Base-by-base conservation (phyloP, 2,113 vertebrate genomes). In the Hippocampus guttulatus region DNA sequence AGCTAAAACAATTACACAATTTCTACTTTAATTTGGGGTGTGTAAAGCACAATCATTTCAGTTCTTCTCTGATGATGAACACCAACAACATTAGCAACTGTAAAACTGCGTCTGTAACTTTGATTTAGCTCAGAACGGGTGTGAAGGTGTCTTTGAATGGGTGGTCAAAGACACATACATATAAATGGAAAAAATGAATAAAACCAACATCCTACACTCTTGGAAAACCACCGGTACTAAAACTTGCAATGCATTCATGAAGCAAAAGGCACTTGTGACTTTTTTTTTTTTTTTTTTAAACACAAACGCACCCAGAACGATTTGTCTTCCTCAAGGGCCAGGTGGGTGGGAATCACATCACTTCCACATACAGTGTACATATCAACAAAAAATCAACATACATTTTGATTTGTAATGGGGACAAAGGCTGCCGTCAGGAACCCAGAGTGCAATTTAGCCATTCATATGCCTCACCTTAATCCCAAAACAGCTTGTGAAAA, bases 211-310 rank as follows among this genome's bases (percentile, higher is more conserved):
- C 71, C 74, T 40, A 63, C 1, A 55, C 33, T 23, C 23, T 57
- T n/a, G n/a, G 47, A 66, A 77, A 75, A 68, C 67, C 63, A 52
- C 21, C 67, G 40, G 10, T 25, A n/a, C n/a, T 27, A 75, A 3
- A 73, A 11, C 66, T 55, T 66, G 54, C 2, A 6, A 75, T 47
- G 63, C 67, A 77, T 67, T 25, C 20, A 49, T 12, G n/a, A 83
- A 68, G 61, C 14, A 69, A 71, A 85, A 80, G 76, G 82, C 80
- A 85, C 75, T 67, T 69, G 64, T 25, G 82, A 86, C 69, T 74
- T 33, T 33, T 33, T 30, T 3, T 30, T 30, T 38, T 38, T 38
- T 38, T 3, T 30, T 30, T 38, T 38, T 38, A 6, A 38, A 38
- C 33, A 38, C 63, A 49, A 23, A 75, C 10, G 68, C 23, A 25